Evolutionary conservation across 2,113 vertebrate genomes (phyloP).

Genomic region (Xiphorhynchus elegans): DNA sequence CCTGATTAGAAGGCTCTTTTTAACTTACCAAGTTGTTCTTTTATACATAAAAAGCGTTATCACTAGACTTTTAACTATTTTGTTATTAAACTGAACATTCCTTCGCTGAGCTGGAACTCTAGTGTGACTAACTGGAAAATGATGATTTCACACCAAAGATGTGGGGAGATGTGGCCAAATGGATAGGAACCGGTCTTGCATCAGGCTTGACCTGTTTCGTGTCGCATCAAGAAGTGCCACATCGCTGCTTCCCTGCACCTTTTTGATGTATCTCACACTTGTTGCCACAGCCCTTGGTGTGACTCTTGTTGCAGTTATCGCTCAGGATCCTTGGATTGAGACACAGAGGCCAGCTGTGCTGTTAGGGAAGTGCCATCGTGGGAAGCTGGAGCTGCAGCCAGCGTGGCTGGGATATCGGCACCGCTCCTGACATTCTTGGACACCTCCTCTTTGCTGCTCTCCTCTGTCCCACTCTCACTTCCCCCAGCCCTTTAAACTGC

Average conservation of each 20-base stretch:
- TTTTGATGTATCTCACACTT: not conserved
- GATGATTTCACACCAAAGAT: not conserved
- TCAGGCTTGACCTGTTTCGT: not conserved
- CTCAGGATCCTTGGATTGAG: not conserved
- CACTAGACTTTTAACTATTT: not conserved
- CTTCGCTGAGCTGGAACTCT: not conserved
- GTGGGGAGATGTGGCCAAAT: conserved; percentile 16
- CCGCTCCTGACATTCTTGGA: not conserved
- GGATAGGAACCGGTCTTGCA: not conserved
- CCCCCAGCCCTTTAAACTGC: not conserved
- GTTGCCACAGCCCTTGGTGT: fast-evolving
- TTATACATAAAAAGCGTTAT: not conserved
- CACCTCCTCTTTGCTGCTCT: not conserved
- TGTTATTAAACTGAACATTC: not conserved
- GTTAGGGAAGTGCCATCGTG: not conserved
- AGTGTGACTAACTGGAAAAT: not conserved
- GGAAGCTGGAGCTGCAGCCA: not conserved
- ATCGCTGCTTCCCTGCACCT: not conserved
- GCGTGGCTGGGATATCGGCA: not conserved
- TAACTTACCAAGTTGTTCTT: not conserved
- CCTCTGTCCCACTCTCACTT: not conserved
- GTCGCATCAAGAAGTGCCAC: not conserved
- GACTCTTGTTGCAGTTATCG: fast-evolving
- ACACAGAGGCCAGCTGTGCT: not conserved
- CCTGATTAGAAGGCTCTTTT: not conserved